Evolutionary conservation across 2,888 invertebrate species (phyloP).

Genomic region (Alviniconcha strummeri): DNA sequence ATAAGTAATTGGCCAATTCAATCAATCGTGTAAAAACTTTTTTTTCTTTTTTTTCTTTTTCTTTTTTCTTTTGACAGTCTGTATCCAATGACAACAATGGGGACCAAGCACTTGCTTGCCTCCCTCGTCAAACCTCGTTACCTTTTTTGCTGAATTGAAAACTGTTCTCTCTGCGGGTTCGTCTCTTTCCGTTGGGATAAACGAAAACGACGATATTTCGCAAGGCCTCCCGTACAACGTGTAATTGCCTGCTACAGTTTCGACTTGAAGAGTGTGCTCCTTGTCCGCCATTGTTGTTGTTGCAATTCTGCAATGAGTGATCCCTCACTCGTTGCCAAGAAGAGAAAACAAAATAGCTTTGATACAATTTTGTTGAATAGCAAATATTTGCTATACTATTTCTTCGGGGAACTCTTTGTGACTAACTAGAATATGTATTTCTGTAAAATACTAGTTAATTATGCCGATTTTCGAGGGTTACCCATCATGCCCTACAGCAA

Average conservation of each 20-base stretch:
- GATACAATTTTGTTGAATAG: too few species aligned
- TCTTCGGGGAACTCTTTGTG: not conserved
- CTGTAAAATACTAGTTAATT: constrained; percentile 30
- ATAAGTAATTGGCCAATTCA: too few species aligned
- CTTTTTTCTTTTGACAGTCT: not conserved
- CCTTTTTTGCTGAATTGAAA: constrained; percentile 66
- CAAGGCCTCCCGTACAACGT: constrained; percentile 69
- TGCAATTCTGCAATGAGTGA: too few species aligned
- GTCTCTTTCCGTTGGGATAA: constrained; percentile 64
- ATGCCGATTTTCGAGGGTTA: constrained; percentile 21
- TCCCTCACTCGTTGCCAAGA: constrained; percentile 11
- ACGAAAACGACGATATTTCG: constrained; percentile 71
- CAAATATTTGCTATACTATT: not conserved
- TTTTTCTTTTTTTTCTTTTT: too few species aligned
- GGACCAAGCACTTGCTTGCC: not conserved
- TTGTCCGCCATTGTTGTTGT: constrained; percentile 38
- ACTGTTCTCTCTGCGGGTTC: constrained; percentile 65
- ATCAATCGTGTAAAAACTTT: too few species aligned
- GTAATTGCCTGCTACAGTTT: constrained; percentile 66
- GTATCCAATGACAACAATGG: constrained; percentile 47
- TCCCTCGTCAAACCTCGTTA: constrained; percentile 35
- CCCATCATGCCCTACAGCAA: constrained; percentile 26
- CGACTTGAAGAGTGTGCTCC: constrained; percentile 52
- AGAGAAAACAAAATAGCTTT: not conserved
- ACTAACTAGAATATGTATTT: too few species aligned